A percentile compares a stretch with the other conserved stretches of the same genome.
Evolutionary conservation across 1,140 invertebrate genomes (phyloP).

Genomic region (Oncopeltus fasciatus): DNA sequence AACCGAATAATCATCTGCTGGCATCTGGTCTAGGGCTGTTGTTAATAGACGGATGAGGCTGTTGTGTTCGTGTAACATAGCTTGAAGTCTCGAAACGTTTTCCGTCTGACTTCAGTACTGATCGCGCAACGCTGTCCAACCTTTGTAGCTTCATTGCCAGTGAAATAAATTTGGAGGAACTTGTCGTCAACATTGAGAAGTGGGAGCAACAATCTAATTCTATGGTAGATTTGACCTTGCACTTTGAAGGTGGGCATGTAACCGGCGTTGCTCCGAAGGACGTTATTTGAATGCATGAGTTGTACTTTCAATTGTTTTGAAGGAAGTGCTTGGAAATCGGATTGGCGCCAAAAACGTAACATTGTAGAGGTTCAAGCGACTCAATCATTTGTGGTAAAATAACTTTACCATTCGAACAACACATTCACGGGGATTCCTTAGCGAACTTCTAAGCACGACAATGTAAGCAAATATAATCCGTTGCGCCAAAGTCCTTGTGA

Average conservation of each 20-base stretch:
- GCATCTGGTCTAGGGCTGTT: conserved; percentile 31
- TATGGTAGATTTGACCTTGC: conserved; percentile 36
- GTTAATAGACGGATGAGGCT: conserved; percentile 27
- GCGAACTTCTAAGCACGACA: too few species aligned
- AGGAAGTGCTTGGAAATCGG: too few species aligned
- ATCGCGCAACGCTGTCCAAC: conserved; percentile 14
- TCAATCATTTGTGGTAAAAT: too few species aligned
- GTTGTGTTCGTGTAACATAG: neutral
- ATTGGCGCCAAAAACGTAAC: too few species aligned
- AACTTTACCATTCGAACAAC: too few species aligned
- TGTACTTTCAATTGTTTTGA: neutral
- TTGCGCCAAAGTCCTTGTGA: too few species aligned
- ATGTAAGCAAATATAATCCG: too few species aligned
- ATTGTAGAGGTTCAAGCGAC: too few species aligned
- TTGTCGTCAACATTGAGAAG: conserved; percentile 24
- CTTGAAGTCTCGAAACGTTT: neutral
- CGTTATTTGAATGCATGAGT: neutral
- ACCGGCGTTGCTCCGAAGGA: conserved; percentile 14
- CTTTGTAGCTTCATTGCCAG: conserved; percentile 26
- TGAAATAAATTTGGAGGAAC: conserved; percentile 34
- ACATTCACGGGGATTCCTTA: too few species aligned
- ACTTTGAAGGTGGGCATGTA: conserved; percentile 33
- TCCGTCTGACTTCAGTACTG: conserved; percentile 30
- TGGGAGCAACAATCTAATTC: conserved; percentile 29
- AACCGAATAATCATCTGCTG: conserved; percentile 19